These are phyloP conservation scores for Alexandromys fortis DNA, from an alignment of 2,113 vertebrate species.

Conservation along the genomic window DNA sequence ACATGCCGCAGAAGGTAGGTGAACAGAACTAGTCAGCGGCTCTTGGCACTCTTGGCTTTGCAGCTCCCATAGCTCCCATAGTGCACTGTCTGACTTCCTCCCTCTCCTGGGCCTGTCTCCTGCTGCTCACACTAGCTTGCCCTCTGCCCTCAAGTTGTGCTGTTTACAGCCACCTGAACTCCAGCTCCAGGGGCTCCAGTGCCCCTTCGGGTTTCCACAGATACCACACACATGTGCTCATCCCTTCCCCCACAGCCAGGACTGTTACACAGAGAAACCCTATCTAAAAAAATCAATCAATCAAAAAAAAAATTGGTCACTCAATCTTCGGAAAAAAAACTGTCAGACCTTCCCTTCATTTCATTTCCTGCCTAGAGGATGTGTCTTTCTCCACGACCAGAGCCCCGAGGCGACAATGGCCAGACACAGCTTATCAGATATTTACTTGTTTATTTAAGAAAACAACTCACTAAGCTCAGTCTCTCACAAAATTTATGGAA, in stretches of 20 bases:
- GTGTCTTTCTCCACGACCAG: neutral
- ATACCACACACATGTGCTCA: neutral
- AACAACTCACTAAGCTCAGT: neutral
- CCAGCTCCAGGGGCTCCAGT: neutral
- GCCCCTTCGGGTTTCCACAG: neutral
- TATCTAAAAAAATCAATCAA: too few relatives aligned
- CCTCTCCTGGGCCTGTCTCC: neutral
- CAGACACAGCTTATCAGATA: neutral
- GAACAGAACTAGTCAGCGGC: neutral
- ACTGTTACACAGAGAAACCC: too few relatives aligned
- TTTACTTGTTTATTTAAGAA: conserved; percentile 16
- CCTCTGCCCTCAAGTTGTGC: neutral
- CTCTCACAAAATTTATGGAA: neutral
- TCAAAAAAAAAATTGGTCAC: too few relatives aligned
- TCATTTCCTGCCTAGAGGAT: neutral
- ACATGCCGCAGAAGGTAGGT: neutral
- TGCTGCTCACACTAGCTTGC: neutral
- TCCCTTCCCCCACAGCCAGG: too few relatives aligned
- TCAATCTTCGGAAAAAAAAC: neutral
- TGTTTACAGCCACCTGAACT: neutral
- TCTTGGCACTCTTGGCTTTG: fast-evolving
- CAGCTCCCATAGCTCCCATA: neutral
- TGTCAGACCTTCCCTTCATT: neutral
- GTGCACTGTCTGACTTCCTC: neutral
- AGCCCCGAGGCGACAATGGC: neutral